Evolutionary conservation across 1,140 invertebrate species (phyloP), one percentile per base, ranked within the genome.

Genomic region (Holotrichia oblita): DNA sequence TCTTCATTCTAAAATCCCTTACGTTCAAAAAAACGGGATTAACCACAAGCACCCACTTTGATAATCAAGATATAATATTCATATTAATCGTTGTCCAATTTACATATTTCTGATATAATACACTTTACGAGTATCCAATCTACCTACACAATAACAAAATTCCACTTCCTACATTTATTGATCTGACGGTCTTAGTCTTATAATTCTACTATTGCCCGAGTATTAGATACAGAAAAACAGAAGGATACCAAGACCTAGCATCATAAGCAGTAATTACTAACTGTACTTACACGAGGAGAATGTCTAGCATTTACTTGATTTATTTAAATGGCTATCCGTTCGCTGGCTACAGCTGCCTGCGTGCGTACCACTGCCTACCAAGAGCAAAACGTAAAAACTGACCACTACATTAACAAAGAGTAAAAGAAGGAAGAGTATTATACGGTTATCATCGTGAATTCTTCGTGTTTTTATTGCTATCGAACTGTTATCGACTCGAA

Each of bases 251-350:
- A 55, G 48, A 55, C 48, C 12, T 55, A 55, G 48, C 48, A 55
- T 10, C 48, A 55, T 17, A 17, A 55, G 48, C n/a, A 55, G 48
- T 55, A 55, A 55, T 55, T 55, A 55, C 48, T 55, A 55, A 55
- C 48, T 55, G 48, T 55, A 55, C 48, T 55, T 55, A 55, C 48
- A 55, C 48, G 48, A 55, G 14, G 14, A 17, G 48, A 55, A 55
- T 55, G 48, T 55, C 48, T 55, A 55, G 6, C 48, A 55, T 55
- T 55, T 55, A 17, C 48, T 55, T 55, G 48, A 55, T 55, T 55
- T 55, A 55, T 55, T 55, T 55, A 55, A 55, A 55, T 55, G 48
- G 17, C 48, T 55, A 55, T 55, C 48, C 48, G 48, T 55, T 55
- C 12, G 42, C 48, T 55, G 27, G 48, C 48, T 55, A 6, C 48